phyloP scores from a whole-genome alignment of 2,113 vertebrate genomes.

The Malurus alboscapulatus region DNA sequence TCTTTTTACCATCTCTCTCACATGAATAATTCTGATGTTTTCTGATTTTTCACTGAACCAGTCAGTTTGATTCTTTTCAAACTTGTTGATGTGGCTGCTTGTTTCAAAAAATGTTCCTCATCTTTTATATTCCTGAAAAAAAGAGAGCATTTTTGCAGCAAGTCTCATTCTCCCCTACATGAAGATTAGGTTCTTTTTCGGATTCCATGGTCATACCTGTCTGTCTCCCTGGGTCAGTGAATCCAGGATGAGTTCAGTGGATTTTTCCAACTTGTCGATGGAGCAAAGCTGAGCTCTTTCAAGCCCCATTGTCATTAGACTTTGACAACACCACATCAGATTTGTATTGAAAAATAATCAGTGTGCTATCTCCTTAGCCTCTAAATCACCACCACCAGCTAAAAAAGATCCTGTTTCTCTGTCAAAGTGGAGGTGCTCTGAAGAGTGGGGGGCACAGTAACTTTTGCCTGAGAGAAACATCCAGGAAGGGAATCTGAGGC shows the following conservation, averaged over 20 bases:
- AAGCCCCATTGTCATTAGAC: background rate
- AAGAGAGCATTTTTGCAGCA: background rate
- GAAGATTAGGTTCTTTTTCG: background rate
- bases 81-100: background rate
- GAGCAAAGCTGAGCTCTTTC: background rate
- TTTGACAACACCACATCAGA: background rate
- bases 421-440: background rate
- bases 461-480: background rate
- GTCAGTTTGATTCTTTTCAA: background rate
- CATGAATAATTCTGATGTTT: background rate
- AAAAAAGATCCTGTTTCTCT: background rate
- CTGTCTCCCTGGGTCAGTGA: background rate
- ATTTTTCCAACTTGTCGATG: accelerated
- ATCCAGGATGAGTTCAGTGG: background rate
- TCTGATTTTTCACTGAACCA: background rate
- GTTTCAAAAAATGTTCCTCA: background rate
- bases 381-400: background rate
- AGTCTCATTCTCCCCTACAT: background rate
- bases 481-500: background rate
- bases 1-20: background rate
- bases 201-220: background rate
- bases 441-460: background rate
- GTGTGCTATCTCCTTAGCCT: background rate
- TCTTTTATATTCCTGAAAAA: background rate
- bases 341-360: background rate